Base-by-base conservation (phyloP, 2,113 vertebrate species). In the Poecile atricapillus region DNA sequence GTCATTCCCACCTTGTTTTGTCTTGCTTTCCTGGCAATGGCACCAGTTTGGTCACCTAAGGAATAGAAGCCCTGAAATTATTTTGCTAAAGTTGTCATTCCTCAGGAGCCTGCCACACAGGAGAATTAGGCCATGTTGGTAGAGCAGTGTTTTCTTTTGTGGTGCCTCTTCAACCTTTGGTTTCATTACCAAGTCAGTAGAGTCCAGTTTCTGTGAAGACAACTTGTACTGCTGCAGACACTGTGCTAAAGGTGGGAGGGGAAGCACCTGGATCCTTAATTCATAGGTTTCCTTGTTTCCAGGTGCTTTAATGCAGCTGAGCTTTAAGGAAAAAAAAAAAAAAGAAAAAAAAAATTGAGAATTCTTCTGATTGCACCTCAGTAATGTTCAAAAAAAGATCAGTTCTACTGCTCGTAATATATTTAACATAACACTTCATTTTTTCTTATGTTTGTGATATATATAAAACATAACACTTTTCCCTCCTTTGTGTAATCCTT, bases 41-140 rank as follows among this genome's bases (percentile, higher is more conserved):
- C 43, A 67, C 15, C 31, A 28, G 10, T 56, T 79, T 80, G 68
- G 60, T 73, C 81, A 77, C 46, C n/a, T 1, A 3, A 73, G 55
- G 73, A 69, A 9, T 1, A 53, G 76, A 28, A 84, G 39, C 24
- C 13, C 58, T 65, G 81, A 39, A 81, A 78, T 33, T 13, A 6
- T 2, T 52, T 23, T 1, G 1, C 31, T 74, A 0, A 75, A 69
- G 6, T 5, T 70, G 50, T 70, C 13, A 0, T 76, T 84, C 46
- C 24, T 22, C 63, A 19, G 33, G 44, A 75, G 39, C 35, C 35
- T 80, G 50, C 37, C 39, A 7, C 43, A 31, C 37, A 44, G 47
- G 60, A 47, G 62, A 53, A 11, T 58, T 53, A 37, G 25, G 23
- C 24, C 1, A 0, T 5, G 7, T 39, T 84, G 35, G 39, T 90